phyloP scores from a whole-genome alignment of 2,113 vertebrate species.

The Uria aalge region DNA sequence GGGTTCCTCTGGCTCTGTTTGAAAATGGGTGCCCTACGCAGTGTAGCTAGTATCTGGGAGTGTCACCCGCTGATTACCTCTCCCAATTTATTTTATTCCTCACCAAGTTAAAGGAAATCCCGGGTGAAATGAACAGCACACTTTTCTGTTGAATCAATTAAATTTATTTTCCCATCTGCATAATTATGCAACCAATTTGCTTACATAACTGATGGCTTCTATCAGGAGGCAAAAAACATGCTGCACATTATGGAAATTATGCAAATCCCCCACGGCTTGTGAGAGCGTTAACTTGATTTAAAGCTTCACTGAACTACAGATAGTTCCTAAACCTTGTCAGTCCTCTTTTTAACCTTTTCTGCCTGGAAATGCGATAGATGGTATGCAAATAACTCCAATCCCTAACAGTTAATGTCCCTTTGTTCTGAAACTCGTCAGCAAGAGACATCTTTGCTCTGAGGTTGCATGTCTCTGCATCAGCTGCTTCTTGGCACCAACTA shows the following conservation, averaged over 20 bases:
- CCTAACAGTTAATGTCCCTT: background rate
- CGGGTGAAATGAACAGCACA: background rate
- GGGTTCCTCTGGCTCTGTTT: background rate
- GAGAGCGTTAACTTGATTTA: conserved; percentile 6
- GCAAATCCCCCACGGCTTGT: background rate
- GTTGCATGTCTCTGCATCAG: accelerated
- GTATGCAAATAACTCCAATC: background rate
- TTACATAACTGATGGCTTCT: conserved; percentile 10
- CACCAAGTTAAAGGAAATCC: background rate
- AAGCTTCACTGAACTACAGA: background rate
- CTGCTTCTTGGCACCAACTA: background rate
- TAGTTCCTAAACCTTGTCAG: background rate
- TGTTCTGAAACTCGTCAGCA: background rate
- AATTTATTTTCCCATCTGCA: conserved; percentile 1
- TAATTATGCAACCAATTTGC: background rate
- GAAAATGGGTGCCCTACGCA: background rate
- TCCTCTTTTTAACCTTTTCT: background rate
- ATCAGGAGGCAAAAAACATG: background rate
- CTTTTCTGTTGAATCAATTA: background rate
- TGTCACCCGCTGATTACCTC: background rate
- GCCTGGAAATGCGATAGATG: background rate
- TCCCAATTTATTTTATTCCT: background rate
- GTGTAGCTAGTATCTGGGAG: background rate
- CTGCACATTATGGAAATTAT: background rate
- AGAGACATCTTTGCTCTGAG: background rate